Evolutionary conservation across 35 echinoderm and acorn worm species (phyloP).

Genomic region (Apostichopus californicus): DNA sequence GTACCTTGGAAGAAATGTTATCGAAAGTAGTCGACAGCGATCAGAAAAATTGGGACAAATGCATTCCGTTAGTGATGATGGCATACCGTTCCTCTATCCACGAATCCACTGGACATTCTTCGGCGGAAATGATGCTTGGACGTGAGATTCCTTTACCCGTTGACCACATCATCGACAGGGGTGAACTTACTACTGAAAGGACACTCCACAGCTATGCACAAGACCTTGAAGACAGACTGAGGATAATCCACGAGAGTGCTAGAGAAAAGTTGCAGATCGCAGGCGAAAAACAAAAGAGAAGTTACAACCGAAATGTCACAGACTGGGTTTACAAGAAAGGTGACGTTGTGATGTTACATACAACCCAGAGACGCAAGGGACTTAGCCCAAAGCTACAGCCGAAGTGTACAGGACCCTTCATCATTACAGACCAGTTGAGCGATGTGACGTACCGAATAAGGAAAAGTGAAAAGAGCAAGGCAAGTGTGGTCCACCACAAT

Average conservation of each 20-base stretch:
- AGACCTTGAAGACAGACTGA: not conserved
- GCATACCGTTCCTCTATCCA: constrained; percentile 56
- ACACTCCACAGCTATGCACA: not conserved
- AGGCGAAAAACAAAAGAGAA: too few relatives aligned
- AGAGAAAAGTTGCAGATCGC: too few relatives aligned
- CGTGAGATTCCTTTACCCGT: constrained; percentile 26
- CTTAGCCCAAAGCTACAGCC: not conserved
- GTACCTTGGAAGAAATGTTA: constrained; percentile 24
- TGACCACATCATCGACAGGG: not conserved
- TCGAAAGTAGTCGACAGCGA: not conserved
- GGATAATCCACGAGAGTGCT: not conserved
- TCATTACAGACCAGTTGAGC: not conserved
- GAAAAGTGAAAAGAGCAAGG: too few relatives aligned
- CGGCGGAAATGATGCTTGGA: constrained; percentile 47
- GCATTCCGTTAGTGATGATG: constrained; percentile 24
- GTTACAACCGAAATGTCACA: too few relatives aligned
- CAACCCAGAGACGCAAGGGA: too few relatives aligned
- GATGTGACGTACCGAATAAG: too few relatives aligned
- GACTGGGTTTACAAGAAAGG: not conserved
- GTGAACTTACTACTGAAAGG: not conserved
- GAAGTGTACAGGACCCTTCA: not conserved
- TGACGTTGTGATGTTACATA: not conserved
- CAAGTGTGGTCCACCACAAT: too few relatives aligned
- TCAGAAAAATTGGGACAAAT: too few relatives aligned
- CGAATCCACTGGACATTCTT: constrained; percentile 41